These are phyloP conservation scores for Drosophila guanche DNA, from an alignment of 1,140 invertebrate species.

Conservation along the genomic window DNA sequence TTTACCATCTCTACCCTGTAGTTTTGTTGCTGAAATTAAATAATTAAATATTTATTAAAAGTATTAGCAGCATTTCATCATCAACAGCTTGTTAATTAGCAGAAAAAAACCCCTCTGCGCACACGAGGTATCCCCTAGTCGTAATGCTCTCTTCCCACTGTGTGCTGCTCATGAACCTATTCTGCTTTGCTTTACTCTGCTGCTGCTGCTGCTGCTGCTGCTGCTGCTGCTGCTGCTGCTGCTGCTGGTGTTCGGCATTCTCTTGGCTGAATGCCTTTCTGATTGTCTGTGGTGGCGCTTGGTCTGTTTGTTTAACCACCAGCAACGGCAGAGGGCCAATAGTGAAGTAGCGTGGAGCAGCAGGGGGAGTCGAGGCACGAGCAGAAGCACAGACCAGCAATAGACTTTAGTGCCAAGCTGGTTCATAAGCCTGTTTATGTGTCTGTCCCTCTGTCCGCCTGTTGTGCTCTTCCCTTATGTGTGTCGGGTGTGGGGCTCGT, in stretches of 20 bases:
- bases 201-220: constrained; percentile 14
- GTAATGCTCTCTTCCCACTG: too few species aligned
- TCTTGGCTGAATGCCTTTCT: constrained; percentile 52
- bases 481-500: not conserved
- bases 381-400: not conserved
- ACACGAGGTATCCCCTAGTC: too few species aligned
- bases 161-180: too few species aligned
- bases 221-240: constrained; percentile 2
- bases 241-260: constrained; percentile 44
- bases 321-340: constrained; percentile 14
- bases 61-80: too few species aligned
- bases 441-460: constrained; percentile 4
- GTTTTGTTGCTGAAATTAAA: too few species aligned
- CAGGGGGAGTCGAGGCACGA: too few species aligned
- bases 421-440: constrained; percentile 38
- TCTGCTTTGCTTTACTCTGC: too few species aligned
- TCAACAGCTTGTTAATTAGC: too few species aligned
- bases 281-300: constrained; percentile 52
- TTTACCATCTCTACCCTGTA: too few species aligned
- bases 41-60: too few species aligned
- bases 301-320: constrained; percentile 60
- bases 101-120: too few species aligned
- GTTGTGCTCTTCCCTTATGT: constrained; percentile 4
- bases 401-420: constrained; percentile 24
- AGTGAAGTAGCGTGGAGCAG: too few species aligned